Evolutionary conservation across 1,140 invertebrate genomes (phyloP).

Genomic region (Nylanderia fulva): DNA sequence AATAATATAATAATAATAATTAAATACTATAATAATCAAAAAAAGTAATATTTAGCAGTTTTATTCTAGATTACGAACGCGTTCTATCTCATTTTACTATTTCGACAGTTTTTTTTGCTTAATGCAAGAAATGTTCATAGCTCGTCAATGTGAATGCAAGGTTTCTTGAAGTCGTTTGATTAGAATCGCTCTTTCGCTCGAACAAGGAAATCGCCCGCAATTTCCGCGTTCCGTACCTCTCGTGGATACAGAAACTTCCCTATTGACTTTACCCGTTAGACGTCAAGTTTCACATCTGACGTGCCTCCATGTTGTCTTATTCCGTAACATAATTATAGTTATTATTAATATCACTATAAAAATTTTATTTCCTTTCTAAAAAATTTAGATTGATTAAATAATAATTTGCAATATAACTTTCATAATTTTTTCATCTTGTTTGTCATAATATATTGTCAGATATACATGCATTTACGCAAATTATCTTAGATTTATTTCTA

Average conservation of each 20-base stretch:
- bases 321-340: neutral
- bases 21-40: neutral
- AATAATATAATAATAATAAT: too few relatives aligned
- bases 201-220: conserved; percentile 53
- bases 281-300: conserved; percentile 57
- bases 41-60: conserved; percentile 1
- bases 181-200: conserved; percentile 57
- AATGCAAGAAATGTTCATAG: neutral
- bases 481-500: conserved; percentile 11
- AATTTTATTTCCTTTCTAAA: neutral
- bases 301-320: conserved; percentile 18
- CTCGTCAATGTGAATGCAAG: neutral
- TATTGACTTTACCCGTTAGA: conserved; percentile 71
- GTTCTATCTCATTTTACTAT: conserved; percentile 10
- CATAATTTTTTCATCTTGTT: neutral
- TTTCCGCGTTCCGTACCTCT: conserved; percentile 71
- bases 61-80: neutral
- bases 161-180: conserved; percentile 30
- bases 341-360: neutral
- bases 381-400: neutral
- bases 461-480: neutral
- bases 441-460: neutral
- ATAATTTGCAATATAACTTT: neutral
- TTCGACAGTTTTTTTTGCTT: conserved; percentile 6
- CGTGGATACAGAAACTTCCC: conserved; percentile 60